Evolutionary conservation across 2,888 invertebrate species (phyloP), one percentile per base, ranked within the genome.

Genomic region (Spatulosminthurus flaviceps): DNA sequence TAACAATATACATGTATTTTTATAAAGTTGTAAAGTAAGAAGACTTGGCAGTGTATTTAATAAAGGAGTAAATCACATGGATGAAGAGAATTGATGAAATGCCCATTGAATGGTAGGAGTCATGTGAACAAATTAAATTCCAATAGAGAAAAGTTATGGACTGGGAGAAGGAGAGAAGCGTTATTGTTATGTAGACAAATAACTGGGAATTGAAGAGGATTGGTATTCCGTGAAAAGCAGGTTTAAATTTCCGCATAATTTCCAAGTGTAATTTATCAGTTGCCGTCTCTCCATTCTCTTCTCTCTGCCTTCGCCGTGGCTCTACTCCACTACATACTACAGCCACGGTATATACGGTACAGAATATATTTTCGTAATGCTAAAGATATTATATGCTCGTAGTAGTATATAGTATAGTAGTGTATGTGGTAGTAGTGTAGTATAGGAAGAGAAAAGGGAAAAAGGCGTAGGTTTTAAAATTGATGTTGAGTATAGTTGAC

Each of bases 401-500:
- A n/a, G n/a, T n/a, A n/a, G n/a, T n/a, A n/a, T n/a, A n/a, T n/a
- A n/a, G n/a, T n/a, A n/a, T n/a, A n/a, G n/a, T n/a, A n/a, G 28
- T 26, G 69, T 26, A 13, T 69, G n/a, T 51, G 51, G 5, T 19
- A 19, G 51, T 13, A n/a, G 51, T n/a, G 5, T 16, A 9, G 16
- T 51, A 51, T 41, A 9, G 41, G 51, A n/a, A n/a, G 16, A 16
- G 51, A 51, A 51, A 51, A 51, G n/a, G 51, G 51, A n/a, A 51
- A 19, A 51, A 51, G 51, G 51, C 51, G 51, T 51, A 13, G 51
- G 51, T 51, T 51, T 73, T 42, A 60, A 73, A 73, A 60, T 73
- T 51, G 24, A 73, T 26, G 29, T 28, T 51, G 43, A 51, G 72
- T 1, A 42, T 42, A 26, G 22, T 73, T 73, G 73, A 73, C 73